Percentiles rank a stretch among this genome's conserved stretches.
Evolutionary conservation across 2,113 vertebrate genomes (phyloP).

Genomic region (Uropsilus gracilis): DNA sequence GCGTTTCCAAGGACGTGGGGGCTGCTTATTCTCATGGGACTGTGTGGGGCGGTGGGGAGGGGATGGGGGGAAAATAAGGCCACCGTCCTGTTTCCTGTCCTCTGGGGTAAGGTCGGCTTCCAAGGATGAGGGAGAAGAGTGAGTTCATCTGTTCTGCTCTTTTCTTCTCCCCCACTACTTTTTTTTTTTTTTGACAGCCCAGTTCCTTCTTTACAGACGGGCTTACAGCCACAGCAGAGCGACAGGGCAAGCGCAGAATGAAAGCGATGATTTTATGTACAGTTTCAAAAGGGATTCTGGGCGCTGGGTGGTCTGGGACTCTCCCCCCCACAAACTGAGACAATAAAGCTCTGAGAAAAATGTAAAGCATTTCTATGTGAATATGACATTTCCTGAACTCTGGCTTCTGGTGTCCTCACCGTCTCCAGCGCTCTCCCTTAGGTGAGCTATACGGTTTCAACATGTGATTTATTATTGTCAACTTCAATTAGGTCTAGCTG

Average conservation of each 20-base stretch:
- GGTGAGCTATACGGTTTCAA: conserved; percentile 83
- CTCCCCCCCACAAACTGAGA: conserved; percentile 42
- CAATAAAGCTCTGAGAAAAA: conserved; percentile 80
- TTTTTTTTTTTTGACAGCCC: not conserved
- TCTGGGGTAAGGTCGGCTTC: not conserved
- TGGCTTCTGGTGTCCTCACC: conserved; percentile 76
- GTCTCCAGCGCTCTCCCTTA: conserved; percentile 77
- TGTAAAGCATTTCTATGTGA: conserved; percentile 83
- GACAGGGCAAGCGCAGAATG: conserved; percentile 6
- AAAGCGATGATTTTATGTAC: conserved; percentile 61
- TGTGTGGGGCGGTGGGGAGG: conserved; percentile 47
- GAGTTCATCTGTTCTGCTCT: not conserved
- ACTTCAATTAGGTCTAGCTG: conserved; percentile 84
- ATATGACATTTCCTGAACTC: conserved; percentile 84
- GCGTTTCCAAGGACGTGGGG: conserved; percentile 12
- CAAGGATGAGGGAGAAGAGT: not conserved
- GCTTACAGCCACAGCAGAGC: not conserved
- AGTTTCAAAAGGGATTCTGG: conserved; percentile 66
- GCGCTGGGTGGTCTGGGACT: conserved; percentile 60
- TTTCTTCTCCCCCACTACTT: conserved; percentile 32
- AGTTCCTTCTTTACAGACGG: conserved; percentile 62
- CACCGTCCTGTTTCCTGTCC: not conserved
- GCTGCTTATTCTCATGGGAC: conserved; percentile 21
- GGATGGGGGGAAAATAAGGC: not conserved
- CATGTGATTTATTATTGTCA: conserved; percentile 82